Percentiles rank a stretch among this genome's conserved stretches.
Evolutionary conservation across 2,113 vertebrate species (phyloP).

Genomic region (Osmerus mordax): DNA sequence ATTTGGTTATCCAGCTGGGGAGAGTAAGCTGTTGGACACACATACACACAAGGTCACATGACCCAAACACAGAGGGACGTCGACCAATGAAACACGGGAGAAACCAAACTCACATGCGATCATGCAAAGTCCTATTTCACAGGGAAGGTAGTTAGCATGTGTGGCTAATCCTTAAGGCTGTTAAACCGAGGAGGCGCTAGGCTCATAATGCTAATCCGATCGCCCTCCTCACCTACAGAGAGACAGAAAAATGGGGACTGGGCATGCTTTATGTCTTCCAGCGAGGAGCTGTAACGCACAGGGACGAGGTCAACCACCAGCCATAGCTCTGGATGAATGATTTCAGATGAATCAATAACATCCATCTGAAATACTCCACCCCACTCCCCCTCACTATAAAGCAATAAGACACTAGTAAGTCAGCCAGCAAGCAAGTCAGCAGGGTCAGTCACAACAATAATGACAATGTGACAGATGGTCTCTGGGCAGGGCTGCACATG

Average conservation of each 20-base stretch:
- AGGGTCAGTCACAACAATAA: neutral
- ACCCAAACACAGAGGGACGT: too few species aligned
- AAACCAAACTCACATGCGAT: too few species aligned
- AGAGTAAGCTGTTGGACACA: slow-evolving; percentile 78
- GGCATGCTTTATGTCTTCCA: neutral
- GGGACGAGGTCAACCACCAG: slow-evolving; percentile 5
- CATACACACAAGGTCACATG: too few species aligned
- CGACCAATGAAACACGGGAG: too few species aligned
- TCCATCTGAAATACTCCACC: neutral
- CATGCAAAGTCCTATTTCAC: too few species aligned
- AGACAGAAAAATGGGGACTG: neutral
- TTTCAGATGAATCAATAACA: neutral
- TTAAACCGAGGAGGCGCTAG: neutral
- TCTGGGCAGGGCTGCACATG: neutral
- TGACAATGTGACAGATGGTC: neutral
- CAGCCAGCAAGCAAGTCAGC: too few species aligned
- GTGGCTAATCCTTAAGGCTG: neutral
- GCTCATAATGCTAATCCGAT: neutral
- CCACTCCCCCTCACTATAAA: neutral
- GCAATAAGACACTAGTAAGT: too few species aligned
- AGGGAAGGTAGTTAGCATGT: neutral
- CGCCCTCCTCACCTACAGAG: neutral
- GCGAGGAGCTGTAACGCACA: slow-evolving; percentile 8
- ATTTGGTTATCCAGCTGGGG: slow-evolving; percentile 91
- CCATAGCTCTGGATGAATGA: neutral